Evolutionary conservation across 92 coral and sea anemone genomes (phyloP).

Genomic region (Epizoanthus rinbou): DNA sequence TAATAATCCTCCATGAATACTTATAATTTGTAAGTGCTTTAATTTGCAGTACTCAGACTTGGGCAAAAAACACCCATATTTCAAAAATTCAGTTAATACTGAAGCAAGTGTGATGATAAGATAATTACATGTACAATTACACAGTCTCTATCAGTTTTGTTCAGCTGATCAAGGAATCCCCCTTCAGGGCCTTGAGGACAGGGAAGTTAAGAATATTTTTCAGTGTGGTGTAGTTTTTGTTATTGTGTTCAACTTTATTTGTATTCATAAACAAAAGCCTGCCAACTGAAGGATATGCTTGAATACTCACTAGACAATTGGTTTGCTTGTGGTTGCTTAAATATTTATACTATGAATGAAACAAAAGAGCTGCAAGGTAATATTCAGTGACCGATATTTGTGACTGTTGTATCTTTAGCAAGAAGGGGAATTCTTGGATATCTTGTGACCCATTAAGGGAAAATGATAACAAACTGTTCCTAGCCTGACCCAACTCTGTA

Average conservation of each 20-base stretch:
- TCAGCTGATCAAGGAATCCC: slow-evolving; percentile 28
- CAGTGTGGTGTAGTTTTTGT: not conserved
- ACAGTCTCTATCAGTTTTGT: no score
- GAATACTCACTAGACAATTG: slow-evolving; percentile 46
- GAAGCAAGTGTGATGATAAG: no score
- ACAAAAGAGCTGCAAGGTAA: slow-evolving; percentile 39
- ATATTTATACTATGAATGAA: slow-evolving; percentile 49
- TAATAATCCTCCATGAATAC: no score
- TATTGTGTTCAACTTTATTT: not conserved
- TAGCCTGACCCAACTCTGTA: not conserved
- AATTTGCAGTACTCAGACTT: no score
- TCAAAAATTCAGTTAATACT: no score
- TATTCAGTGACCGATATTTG: not conserved
- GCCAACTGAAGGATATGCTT: slow-evolving; percentile 11
- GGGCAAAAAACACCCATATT: no score
- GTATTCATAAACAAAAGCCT: slow-evolving; percentile 15
- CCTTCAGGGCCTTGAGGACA: not conserved
- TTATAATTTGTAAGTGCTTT: no score
- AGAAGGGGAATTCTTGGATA: slow-evolving; percentile 8
- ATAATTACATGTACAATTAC: no score
- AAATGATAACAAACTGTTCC: not conserved
- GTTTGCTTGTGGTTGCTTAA: slow-evolving; percentile 72
- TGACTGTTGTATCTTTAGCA: slow-evolving; percentile 23
- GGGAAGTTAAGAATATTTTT: not conserved
- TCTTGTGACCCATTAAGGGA: slow-evolving; percentile 39